Conservation (phyloP, 1,140 invertebrate species). For the Aphelenchoides fujianensis region DNA sequence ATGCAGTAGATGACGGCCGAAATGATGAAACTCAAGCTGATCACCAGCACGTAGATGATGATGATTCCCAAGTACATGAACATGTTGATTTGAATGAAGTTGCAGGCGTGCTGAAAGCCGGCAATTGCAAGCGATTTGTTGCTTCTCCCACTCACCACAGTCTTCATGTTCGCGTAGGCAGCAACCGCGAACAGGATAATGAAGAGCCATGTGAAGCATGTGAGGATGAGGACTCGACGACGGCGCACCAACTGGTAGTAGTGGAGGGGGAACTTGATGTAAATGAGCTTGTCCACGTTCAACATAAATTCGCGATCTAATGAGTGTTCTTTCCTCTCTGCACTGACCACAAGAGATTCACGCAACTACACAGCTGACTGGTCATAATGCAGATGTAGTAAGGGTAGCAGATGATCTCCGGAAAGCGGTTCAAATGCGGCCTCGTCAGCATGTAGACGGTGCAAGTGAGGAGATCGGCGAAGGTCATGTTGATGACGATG, state of each 20-base stretch:
- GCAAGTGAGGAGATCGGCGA: slow-evolving; percentile 58
- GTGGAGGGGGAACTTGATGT: slow-evolving; percentile 57
- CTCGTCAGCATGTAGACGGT: slow-evolving; percentile 57
- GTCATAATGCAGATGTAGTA: slow-evolving; percentile 58
- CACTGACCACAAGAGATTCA: slow-evolving; percentile 56
- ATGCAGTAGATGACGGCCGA: slow-evolving; percentile 58
- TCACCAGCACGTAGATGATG: slow-evolving; percentile 48
- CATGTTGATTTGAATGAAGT: slow-evolving; percentile 29
- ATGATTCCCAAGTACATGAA: slow-evolving; percentile 48
- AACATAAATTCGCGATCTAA: too few species aligned
- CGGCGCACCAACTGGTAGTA: slow-evolving; percentile 55
- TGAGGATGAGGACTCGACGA: slow-evolving; percentile 38
- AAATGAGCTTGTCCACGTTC: slow-evolving; percentile 59
- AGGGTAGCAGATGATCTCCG: slow-evolving; percentile 45
- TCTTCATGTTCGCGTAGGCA: slow-evolving; percentile 46
- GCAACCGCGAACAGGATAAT: slow-evolving; percentile 35
- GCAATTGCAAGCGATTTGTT: slow-evolving; percentile 4
- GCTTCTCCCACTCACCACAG: slow-evolving; percentile 44
- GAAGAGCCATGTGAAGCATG: slow-evolving; percentile 40
- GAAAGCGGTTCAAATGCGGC: slow-evolving; percentile 45
- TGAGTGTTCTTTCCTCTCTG: not conserved
- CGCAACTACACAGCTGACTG: slow-evolving; percentile 56
- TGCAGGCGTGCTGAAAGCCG: slow-evolving; percentile 48
- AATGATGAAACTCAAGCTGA: slow-evolving; percentile 47
- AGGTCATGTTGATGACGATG: slow-evolving; percentile 62